Percentiles rank a stretch among this genome's conserved stretches.
phyloP scores from a whole-genome alignment of 2,888 invertebrate species.

The Coenonympha glycerion region DNA sequence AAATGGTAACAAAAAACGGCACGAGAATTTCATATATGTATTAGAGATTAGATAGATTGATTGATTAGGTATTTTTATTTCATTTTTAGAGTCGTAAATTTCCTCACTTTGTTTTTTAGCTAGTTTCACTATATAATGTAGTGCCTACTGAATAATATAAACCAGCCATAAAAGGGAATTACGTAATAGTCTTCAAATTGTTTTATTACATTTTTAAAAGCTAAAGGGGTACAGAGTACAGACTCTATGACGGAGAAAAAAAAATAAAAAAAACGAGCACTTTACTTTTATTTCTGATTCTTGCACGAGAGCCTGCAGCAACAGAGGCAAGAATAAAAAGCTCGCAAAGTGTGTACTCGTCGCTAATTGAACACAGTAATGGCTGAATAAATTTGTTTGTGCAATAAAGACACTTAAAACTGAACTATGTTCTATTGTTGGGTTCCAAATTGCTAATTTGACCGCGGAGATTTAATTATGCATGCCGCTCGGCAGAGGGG shows the following conservation, averaged over 20 bases:
- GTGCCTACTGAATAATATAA: too few species aligned
- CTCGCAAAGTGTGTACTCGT: constrained; percentile 43
- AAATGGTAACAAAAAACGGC: too few species aligned
- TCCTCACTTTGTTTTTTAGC: too few species aligned
- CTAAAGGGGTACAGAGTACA: neutral
- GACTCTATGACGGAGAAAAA: too few species aligned
- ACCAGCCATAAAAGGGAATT: too few species aligned
- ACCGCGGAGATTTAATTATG: constrained; percentile 75
- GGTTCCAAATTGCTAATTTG: constrained; percentile 70
- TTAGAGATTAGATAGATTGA: too few species aligned
- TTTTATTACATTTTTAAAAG: neutral
- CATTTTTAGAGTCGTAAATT: too few species aligned
- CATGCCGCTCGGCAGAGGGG: constrained; percentile 58
- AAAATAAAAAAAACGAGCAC: neutral
- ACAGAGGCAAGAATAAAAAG: constrained; percentile 47
- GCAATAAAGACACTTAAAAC: constrained; percentile 67
- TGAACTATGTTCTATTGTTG: constrained; percentile 69
- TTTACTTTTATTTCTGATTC: neutral
- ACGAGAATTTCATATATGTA: too few species aligned
- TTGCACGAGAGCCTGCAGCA: constrained; percentile 17
- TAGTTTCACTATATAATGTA: too few species aligned
- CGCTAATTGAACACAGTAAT: constrained; percentile 61
- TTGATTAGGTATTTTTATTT: too few species aligned
- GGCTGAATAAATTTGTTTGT: constrained; percentile 67
- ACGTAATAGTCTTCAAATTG: neutral